Percentiles rank a stretch among this genome's conserved stretches.
Conservation (phyloP, 2,113 vertebrate genomes). For the Mola mola region DNA sequence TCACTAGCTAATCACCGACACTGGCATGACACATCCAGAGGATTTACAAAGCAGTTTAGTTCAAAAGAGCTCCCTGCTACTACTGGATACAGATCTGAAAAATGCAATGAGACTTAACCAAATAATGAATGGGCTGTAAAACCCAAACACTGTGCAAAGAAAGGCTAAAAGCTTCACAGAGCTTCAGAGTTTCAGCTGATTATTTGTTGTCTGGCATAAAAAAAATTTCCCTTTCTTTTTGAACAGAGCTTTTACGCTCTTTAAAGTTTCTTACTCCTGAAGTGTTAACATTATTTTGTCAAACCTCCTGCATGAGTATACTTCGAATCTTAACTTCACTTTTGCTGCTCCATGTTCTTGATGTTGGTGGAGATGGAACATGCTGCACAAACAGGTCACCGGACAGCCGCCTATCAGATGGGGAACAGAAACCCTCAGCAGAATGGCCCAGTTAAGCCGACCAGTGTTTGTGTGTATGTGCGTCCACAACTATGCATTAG, state of each 20-base stretch:
- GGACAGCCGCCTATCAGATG: constrained; percentile 69
- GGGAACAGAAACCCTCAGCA: constrained; percentile 60
- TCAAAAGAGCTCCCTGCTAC: neutral
- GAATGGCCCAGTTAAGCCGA: constrained; percentile 47
- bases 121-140: neutral
- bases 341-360: neutral
- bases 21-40: neutral
- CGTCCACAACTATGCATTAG: constrained; percentile 24
- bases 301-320: too few species aligned
- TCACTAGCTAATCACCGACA: neutral
- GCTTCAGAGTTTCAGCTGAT: neutral
- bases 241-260: too few species aligned
- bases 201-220: too few species aligned
- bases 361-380: constrained; percentile 48
- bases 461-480: neutral
- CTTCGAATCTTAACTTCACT: too few species aligned
- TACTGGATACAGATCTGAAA: neutral
- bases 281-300: too few species aligned
- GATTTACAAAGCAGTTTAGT: neutral
- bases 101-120: neutral
- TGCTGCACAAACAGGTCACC: constrained; percentile 50
- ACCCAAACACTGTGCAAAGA: constrained; percentile 7
- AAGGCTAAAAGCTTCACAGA: neutral
- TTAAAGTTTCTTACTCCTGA: too few species aligned
- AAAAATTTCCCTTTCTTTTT: too few species aligned